Conservation (phyloP, 2,113 vertebrate species). For the Elaphurus davidianus region DNA sequence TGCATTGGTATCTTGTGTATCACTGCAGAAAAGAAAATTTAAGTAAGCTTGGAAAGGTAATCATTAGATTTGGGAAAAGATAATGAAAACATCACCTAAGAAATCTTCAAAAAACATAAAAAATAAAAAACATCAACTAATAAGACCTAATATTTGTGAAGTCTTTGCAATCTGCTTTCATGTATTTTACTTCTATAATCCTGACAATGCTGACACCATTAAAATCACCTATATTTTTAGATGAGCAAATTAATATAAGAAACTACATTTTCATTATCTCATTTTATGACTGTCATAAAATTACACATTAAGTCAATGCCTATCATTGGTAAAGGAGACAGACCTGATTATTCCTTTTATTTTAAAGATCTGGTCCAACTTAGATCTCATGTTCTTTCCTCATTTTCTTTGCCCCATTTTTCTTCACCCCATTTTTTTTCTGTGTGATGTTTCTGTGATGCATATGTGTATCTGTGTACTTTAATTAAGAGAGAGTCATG, state of each 20-base stretch:
- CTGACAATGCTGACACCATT: neutral
- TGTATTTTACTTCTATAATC: neutral
- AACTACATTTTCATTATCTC: neutral
- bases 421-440: neutral
- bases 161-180: neutral
- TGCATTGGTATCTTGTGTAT: neutral
- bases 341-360: neutral
- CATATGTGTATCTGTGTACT: neutral
- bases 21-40: neutral
- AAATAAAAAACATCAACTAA: neutral
- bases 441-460: neutral
- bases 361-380: neutral
- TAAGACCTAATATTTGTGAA: neutral
- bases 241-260: neutral
- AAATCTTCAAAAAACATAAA: neutral
- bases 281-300: neutral
- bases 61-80: neutral
- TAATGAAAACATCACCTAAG: neutral
- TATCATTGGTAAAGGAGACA: neutral
- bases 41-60: neutral
- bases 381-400: neutral
- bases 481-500: neutral
- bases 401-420: neutral
- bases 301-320: neutral
- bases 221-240: neutral